Conservation (phyloP, 2,888 invertebrate species). For the Microplitis deprimator region DNA sequence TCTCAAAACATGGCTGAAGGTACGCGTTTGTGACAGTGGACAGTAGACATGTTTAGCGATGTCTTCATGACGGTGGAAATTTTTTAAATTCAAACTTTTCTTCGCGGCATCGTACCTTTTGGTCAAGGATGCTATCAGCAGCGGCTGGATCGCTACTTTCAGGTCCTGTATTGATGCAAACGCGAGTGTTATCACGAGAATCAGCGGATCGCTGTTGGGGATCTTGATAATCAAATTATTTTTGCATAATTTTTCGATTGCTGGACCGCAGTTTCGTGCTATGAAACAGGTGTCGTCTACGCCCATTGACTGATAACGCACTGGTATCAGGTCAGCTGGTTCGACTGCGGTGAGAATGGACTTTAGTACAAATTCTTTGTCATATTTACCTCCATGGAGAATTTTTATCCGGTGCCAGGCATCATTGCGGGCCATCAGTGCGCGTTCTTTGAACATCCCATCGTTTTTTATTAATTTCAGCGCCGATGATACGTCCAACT, state of each 20-base stretch:
- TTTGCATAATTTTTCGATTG: conserved; percentile 72
- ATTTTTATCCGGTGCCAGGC: conserved; percentile 66
- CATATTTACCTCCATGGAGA: conserved; percentile 62
- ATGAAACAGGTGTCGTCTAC: conserved; percentile 70
- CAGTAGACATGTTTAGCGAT: conserved; percentile 67
- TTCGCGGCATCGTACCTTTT: conserved; percentile 65
- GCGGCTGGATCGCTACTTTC: conserved; percentile 72
- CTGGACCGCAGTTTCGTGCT: conserved; percentile 72
- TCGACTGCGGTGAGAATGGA: conserved; percentile 71
- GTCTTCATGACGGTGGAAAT: conserved; percentile 71
- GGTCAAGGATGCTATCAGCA: conserved; percentile 67
- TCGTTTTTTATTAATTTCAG: conserved; percentile 58
- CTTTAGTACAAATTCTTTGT: conserved; percentile 68
- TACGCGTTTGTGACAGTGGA: conserved; percentile 72
- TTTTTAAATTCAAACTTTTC: conserved; percentile 68
- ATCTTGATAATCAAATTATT: conserved; percentile 69
- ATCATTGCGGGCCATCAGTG: conserved; percentile 64
- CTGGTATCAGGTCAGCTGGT: conserved; percentile 73
- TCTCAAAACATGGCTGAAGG: conserved; percentile 71
- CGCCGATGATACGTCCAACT: conserved; percentile 59
- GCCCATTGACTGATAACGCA: conserved; percentile 67
- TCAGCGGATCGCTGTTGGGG: conserved; percentile 57
- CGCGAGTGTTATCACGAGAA: conserved; percentile 69
- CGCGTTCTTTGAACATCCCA: conserved; percentile 59
- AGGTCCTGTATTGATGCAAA: conserved; percentile 71